Evolutionary conservation across 2,888 invertebrate genomes (phyloP).

Genomic region (Stegophylla sp.): DNA sequence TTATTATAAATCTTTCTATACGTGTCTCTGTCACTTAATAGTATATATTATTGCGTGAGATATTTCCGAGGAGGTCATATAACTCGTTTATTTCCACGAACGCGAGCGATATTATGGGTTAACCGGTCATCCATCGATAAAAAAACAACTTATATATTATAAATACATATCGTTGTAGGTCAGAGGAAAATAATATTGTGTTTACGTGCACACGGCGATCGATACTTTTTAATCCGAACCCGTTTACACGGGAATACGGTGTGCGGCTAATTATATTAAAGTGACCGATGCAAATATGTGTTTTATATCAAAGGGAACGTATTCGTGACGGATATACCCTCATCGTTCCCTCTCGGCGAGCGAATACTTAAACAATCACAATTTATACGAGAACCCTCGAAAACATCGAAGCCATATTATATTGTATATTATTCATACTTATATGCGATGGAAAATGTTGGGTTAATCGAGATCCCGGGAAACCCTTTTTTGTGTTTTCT

Average conservation of each 20-base stretch:
- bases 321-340: no score
- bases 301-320: background rate
- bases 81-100: background rate
- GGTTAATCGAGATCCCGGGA: background rate
- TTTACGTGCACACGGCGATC: background rate
- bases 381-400: background rate
- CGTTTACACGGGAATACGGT: background rate
- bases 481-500: no score
- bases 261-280: slow-evolving; percentile 4
- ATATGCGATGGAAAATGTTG: no score
- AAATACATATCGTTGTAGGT: background rate
- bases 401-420: no score
- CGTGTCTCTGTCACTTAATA: no score
- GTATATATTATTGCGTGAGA: no score
- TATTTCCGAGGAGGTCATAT: no score
- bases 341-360: background rate
- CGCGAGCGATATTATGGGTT: background rate
- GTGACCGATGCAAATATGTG: background rate
- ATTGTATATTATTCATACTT: no score
- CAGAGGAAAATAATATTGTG: background rate
- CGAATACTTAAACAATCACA: background rate
- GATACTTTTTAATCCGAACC: background rate
- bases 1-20: no score
- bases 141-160: no score
- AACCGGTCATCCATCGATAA: no score